Conservation (phyloP, 2,888 invertebrate genomes). For the Listrodromus nycthemerus region DNA sequence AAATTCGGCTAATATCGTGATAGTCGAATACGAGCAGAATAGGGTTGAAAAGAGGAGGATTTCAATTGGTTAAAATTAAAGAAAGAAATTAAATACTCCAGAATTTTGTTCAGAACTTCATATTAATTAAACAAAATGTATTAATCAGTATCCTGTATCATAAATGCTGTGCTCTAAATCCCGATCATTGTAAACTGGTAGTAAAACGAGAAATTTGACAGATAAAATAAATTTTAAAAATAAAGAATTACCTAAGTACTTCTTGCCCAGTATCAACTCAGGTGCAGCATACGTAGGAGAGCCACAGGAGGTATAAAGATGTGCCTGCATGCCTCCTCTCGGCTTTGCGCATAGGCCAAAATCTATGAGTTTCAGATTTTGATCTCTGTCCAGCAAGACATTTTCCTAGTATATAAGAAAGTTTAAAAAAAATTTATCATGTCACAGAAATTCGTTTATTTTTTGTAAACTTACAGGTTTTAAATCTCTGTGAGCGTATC, state of each 20-base stretch:
- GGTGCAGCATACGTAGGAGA: conserved; percentile 92
- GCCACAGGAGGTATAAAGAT: conserved; percentile 90
- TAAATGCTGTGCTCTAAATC: too few relatives aligned
- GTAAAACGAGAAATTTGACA: too few relatives aligned
- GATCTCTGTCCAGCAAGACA: conserved; percentile 90
- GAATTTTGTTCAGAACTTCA: too few relatives aligned
- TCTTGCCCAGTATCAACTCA: conserved; percentile 87
- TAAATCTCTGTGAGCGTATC: conserved; percentile 92
- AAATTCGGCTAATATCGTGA: too few relatives aligned
- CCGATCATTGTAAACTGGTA: too few relatives aligned
- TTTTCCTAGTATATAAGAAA: conserved; percentile 88
- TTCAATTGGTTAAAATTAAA: too few relatives aligned
- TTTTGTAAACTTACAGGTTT: conserved; percentile 88
- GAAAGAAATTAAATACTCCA: too few relatives aligned
- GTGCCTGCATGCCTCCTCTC: conserved; percentile 87
- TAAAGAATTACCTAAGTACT: conserved; percentile 85
- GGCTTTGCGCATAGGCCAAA: conserved; percentile 93
- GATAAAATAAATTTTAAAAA: not conserved
- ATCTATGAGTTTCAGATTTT: conserved; percentile 92
- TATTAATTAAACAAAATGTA: too few relatives aligned
- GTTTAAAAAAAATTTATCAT: conserved; percentile 16
- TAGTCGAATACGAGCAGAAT: too few relatives aligned
- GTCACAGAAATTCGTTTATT: not conserved
- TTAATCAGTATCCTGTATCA: not conserved
- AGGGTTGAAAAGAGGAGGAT: too few relatives aligned